Evolutionary conservation across 2,888 invertebrate species (phyloP), one percentile per base, ranked within the genome.

Genomic region (Scaptomyza parva): DNA sequence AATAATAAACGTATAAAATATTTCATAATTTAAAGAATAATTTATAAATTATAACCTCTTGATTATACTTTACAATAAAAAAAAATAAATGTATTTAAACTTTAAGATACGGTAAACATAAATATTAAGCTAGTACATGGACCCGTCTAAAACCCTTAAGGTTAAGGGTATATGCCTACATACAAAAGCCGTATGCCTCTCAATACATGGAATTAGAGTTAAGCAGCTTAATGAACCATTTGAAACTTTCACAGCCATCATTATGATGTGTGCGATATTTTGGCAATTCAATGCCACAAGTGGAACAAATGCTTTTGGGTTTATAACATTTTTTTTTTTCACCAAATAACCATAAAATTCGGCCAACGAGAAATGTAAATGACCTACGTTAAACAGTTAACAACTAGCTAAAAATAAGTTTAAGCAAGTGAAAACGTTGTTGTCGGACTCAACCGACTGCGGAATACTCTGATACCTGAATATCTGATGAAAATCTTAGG

Each of bases 241-340:
- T 69, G 71, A 70, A 87, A 88, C 88, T 87, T 82, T 82, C 82
- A 82, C 82, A 86, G 78, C 70, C 65, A 82, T 87, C 85, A 83
- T 87, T 68, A 85, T 82, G 79, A 87, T 81, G 85, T 81, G 70
- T 69, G 75, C 64, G 78, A 84, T 79, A 67, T 87, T 87, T 78
- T 78, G 83, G 73, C 76, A 86, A 85, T 86, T 86, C 86, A 64
- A 64, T 78, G 68, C 71, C 83, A 76, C 83, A 85, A 82, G 86
- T 85, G 81, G 88, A 85, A 87, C 81, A 78, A 87, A 87, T 78
- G 50, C 53, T 55, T 65, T 60, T 11, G 17, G 44, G 24, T 24
- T 12, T 48, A 60, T 55, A 26, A 37, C n/a, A n/a, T n/a, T n/a
- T 64, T 39, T 69, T 48, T 54, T 30, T 41, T 37, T 4, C 4